Conservation (phyloP, 2,797 vertebrate species). For the Alauda arvensis region DNA sequence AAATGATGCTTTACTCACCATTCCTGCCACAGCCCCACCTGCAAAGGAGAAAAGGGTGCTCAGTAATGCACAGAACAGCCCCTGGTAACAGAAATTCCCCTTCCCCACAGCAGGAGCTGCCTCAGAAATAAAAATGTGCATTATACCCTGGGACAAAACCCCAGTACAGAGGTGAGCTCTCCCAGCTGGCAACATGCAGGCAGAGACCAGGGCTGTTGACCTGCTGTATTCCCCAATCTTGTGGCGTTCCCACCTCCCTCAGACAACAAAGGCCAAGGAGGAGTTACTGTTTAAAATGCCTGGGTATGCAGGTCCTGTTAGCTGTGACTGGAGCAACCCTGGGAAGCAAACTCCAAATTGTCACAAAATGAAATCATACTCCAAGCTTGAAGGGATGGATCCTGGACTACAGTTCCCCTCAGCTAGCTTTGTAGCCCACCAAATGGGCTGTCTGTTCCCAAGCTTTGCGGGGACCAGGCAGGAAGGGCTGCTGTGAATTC, state of each 20-base stretch:
- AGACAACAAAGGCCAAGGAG: background rate
- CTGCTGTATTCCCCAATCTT: background rate
- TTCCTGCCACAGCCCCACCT: slow-evolving; percentile 78
- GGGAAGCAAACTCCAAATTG: background rate
- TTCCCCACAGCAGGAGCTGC: background rate
- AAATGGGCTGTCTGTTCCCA: background rate
- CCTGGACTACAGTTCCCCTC: background rate
- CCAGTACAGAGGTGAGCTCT: background rate
- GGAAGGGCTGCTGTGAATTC: background rate
- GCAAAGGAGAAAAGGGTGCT: background rate
- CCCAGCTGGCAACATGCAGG: background rate
- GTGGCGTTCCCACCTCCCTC: background rate
- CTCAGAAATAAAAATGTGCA: background rate
- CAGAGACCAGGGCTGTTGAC: background rate
- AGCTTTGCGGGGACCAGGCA: background rate
- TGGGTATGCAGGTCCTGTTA: background rate
- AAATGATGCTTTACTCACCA: slow-evolving; percentile 68
- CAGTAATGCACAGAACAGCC: background rate
- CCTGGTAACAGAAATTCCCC: background rate
- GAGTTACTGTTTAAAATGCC: background rate
- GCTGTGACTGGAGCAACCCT: background rate
- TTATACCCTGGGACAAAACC: background rate
- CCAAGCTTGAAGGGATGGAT: background rate
- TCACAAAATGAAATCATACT: background rate
- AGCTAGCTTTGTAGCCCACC: background rate